Conservation (phyloP, 2,888 invertebrate genomes). For the Rhingia campestris region DNA sequence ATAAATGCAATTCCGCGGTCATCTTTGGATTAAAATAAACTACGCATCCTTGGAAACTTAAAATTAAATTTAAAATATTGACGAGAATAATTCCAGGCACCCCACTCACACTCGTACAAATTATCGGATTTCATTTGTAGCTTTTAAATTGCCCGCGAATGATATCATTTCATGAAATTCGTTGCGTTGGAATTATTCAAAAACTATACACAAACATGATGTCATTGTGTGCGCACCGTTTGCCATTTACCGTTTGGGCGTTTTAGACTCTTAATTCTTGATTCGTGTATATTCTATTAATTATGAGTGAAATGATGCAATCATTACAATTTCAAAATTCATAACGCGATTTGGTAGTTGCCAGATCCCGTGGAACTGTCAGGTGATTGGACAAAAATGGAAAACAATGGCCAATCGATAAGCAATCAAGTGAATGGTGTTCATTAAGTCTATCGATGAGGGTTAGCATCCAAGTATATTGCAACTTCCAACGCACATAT, state of each 20-base stretch:
- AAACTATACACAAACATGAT: conserved; percentile 57
- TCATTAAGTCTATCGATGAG: neutral
- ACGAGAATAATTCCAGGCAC: neutral
- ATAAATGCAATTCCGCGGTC: no score
- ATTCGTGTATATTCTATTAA: neutral
- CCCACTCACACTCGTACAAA: conserved; percentile 10
- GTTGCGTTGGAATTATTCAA: conserved; percentile 58
- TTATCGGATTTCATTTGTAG: conserved; percentile 1
- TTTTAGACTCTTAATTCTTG: conserved; percentile 20
- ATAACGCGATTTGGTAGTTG: neutral
- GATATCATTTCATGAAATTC: conserved; percentile 60
- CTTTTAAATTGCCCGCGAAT: conserved; percentile 33
- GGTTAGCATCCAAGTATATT: neutral
- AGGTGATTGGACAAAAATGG: neutral
- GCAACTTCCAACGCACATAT: conserved; percentile 2
- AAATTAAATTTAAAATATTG: no score
- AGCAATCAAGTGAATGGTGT: neutral
- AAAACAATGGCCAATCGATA: conserved; percentile 31
- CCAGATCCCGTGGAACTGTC: no score
- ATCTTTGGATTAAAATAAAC: no score
- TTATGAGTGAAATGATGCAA: conserved; percentile 60
- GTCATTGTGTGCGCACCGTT: conserved; percentile 57
- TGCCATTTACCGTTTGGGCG: conserved; percentile 17
- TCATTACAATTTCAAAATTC: conserved; percentile 42
- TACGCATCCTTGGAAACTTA: no score